Evolutionary conservation across 1,140 invertebrate species (phyloP).

Genomic region (Gryllus bimaculatus): DNA sequence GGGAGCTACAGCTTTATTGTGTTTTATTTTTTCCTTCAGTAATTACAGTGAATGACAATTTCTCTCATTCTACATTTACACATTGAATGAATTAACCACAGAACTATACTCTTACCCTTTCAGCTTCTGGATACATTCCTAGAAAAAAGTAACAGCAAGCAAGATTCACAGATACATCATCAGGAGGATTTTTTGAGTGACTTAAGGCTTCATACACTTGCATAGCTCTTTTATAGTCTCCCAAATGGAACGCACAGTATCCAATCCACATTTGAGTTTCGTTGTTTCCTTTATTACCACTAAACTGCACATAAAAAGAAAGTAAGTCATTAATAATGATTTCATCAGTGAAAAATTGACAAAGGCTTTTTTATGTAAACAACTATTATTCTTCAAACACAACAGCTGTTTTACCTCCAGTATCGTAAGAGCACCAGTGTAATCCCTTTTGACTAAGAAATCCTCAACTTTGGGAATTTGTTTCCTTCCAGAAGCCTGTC

Average conservation of each 20-base stretch:
- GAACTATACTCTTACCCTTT: conserved; percentile 32
- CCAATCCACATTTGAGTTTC: conserved; percentile 78
- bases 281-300: conserved; percentile 42
- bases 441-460: conserved; percentile 81
- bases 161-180: conserved; percentile 62
- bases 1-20: too few species aligned
- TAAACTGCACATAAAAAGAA: conserved; percentile 23
- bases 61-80: too few species aligned
- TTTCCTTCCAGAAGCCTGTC: conserved; percentile 33
- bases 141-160: conserved; percentile 94
- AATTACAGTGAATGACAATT: too few species aligned
- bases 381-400: background rate
- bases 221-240: conserved; percentile 83
- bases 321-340: conserved; percentile 8
- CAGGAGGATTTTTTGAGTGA: conserved; percentile 33
- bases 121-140: conserved; percentile 66
- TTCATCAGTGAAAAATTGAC: conserved; percentile 13
- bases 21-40: too few species aligned
- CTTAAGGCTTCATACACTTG: conserved; percentile 53
- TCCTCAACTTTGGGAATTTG: conserved; percentile 76
- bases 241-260: conserved; percentile 91
- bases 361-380: background rate
- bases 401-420: conserved; percentile 58
- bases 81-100: too few species aligned
- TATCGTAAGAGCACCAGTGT: conserved; percentile 84